phyloP scores from a whole-genome alignment of 35 echinoderm and acorn worm species.

The Amphiura filiformis region DNA sequence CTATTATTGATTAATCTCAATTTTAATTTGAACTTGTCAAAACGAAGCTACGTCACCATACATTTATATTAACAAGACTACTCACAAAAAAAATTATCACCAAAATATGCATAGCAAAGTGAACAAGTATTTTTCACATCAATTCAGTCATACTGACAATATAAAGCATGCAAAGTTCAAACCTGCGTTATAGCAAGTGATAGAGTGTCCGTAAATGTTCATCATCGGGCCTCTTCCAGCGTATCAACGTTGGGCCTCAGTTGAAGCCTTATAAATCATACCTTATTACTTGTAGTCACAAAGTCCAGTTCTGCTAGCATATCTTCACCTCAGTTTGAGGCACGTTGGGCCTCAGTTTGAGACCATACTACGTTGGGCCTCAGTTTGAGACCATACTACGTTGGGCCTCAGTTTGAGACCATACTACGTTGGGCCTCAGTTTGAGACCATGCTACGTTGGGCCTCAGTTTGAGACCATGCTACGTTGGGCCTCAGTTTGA shows the following conservation, averaged over 20 bases:
- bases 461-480: slow-evolving; percentile 19
- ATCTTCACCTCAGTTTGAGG: background rate
- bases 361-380: background rate
- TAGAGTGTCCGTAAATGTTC: background rate
- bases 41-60: no score
- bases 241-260: background rate
- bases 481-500: background rate
- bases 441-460: slow-evolving; percentile 16
- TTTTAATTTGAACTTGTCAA: no score
- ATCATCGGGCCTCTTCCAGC: background rate
- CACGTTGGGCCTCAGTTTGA: background rate
- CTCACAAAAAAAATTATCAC: no score
- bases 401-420: background rate
- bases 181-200: background rate
- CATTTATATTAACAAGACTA: no score
- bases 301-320: background rate
- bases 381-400: background rate
- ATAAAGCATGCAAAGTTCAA: background rate
- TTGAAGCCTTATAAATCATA: slow-evolving; percentile 18
- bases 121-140: no score
- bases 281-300: background rate
- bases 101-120: no score
- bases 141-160: background rate
- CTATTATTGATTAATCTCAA: no score
- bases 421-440: slow-evolving; percentile 22